Evolutionary conservation across 2,797 vertebrate genomes (phyloP), one percentile per base, ranked within the genome.

Genomic region (Linurgus olivaceus): DNA sequence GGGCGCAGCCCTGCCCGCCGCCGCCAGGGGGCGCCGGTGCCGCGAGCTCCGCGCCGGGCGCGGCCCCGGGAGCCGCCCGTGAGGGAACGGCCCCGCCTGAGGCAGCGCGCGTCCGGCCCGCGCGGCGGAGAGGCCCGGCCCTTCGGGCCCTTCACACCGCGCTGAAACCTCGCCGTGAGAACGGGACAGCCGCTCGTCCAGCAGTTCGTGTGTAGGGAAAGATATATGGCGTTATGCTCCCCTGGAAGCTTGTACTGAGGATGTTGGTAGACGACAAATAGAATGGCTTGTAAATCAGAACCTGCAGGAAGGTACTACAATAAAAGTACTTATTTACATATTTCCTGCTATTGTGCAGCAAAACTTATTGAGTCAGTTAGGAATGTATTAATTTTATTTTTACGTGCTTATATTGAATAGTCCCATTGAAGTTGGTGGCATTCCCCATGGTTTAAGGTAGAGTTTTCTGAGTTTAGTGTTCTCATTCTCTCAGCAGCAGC

Each of bases 271-370:
- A 31, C 1, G 10, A 37, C 48, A 84, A 75, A 81, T 10, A 67
- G 58, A 80, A 81, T n/a, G 89, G 83, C 47, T 77, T 77, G 65
- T 78, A 86, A 85, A 83, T 70, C 40, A 47, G 73, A 94, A 76
- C 47, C 29, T 92, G 65, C 79, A 83, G 79, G 91, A 96, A 96
- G 58, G 88, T 92, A 85, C 38, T 45, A 59, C 20, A 67, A 18
- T 67, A 28, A 95, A 93, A 75, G 71, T 42, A 66, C 58, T 89
- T 78, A 59, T 77, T 90, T 95, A 52, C 77, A 65, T 85, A 37
- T 77, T 94, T 97, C 83, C 92, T 94, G 66, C 51, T 75, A 73
- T 92, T 94, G 80, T 95, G 86, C 84, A 66, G 62, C 31, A 47
- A 72, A 90, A 90, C 37, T 58, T 81, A 78, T 73, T n/a, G 10